Evolutionary conservation across 1,140 invertebrate genomes (phyloP), one percentile per base, ranked within the genome.

Genomic region (Ceratosolen solmsi): DNA sequence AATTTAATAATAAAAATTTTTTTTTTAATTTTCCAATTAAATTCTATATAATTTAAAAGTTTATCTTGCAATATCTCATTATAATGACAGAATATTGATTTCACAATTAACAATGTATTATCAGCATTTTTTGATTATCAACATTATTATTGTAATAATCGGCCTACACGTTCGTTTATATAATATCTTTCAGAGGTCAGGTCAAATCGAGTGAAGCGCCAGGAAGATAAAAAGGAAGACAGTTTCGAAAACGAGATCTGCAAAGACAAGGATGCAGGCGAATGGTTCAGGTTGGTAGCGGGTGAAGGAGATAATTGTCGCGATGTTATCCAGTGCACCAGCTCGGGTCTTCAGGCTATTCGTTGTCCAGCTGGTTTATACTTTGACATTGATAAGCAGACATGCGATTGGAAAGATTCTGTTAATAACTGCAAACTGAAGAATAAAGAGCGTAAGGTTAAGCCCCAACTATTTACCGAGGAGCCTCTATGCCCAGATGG

Each of bases 371-470:
- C 97, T 73, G 97, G 97, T 91, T 92, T 98, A 80, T 97, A 95
- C 88, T 98, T 98, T 91, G 97, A 98, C 89, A 98, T 98, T 86
- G 97, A 98, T 87, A 98, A 98, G 90, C 97, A 98, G 91, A 98
- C 97, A 4, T 98, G 97, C 89, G 97, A 98, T 89, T 98, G 97
- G 97, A 98, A 98, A 89, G 96, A 95, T 83, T 94, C 96, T 3
- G 97, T 98, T 0, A 97, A 97, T 89, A 98, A 98, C 89, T 98
- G 97, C 91, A 96, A 97, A 87, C 91, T 96, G 87, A 98, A 97
- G 92, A 97, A 95, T 90, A 97, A 97, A 89, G 96, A 97, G 88
- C 94, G 96, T 81, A 97, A 97, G 89, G 94, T 96, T 20, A 97
- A 97, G 89, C 97, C 97, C 76, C 92, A 97, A 80, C 92, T 98